These are phyloP conservation scores for Cassiopea andromeda DNA, from an alignment of 30 jellyfish, hydroid and myxozoan genomes.

Conservation along the genomic window DNA sequence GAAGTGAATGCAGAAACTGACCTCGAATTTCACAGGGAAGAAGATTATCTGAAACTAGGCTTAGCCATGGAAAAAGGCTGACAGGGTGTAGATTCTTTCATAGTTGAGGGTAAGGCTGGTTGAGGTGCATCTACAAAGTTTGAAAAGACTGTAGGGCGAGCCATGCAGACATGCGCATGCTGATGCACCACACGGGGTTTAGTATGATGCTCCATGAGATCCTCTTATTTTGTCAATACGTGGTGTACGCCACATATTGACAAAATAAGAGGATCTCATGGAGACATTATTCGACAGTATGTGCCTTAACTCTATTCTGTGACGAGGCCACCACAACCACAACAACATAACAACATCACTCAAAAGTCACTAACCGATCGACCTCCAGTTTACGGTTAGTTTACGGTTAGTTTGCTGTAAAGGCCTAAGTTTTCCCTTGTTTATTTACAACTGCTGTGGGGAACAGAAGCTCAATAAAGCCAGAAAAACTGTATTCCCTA, in stretches of 20 bases:
- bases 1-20: neutral
- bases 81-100: neutral
- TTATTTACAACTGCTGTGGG: no score
- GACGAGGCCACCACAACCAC: no score
- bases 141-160: neutral
- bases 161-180: neutral
- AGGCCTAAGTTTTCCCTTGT: no score
- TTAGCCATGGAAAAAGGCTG: neutral
- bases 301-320: no score
- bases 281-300: neutral
- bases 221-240: neutral
- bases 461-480: no score
- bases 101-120: neutral
- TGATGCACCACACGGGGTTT: neutral
- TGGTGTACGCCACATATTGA: neutral
- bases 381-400: no score
- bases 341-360: no score
- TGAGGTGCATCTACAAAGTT: neutral
- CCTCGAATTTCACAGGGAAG: neutral
- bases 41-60: neutral
- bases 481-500: no score
- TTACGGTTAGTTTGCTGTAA: no score
- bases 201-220: neutral
- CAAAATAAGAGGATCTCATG: neutral
- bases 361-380: no score